Conservation (phyloP, 2,797 vertebrate species). For the Pyrocephalus nanus region DNA sequence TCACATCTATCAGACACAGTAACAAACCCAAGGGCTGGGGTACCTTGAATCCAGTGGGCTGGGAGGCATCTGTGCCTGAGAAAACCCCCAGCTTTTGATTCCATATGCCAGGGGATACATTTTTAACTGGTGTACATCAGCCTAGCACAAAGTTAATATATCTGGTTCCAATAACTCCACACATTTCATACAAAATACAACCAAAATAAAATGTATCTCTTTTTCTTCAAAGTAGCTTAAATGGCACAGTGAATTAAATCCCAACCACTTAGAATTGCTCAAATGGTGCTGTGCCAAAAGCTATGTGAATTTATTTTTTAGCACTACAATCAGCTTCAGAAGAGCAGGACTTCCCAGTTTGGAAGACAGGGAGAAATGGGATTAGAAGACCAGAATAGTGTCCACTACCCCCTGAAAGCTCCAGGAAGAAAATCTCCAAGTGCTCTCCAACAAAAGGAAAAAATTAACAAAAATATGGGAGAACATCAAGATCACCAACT, state of each 20-base stretch:
- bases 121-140: neutral
- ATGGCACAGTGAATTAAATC: neutral
- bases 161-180: neutral
- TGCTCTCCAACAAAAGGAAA: neutral
- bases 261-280: neutral
- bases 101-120: neutral
- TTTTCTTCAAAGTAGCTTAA: slow-evolving; percentile 10
- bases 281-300: neutral
- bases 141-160: neutral
- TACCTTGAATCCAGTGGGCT: neutral
- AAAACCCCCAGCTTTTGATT: neutral
- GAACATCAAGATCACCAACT: neutral
- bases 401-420: neutral
- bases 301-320: neutral
- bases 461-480: neutral
- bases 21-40: neutral
- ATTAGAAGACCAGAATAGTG: neutral
- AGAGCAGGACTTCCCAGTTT: neutral
- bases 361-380: neutral
- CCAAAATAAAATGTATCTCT: neutral
- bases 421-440: neutral
- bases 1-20: neutral
- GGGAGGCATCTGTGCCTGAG: neutral
- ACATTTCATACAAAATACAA: neutral
- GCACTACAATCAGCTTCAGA: neutral